Evolutionary conservation across 2,797 vertebrate genomes (phyloP).

Genomic region (Sebastes goodei): DNA sequence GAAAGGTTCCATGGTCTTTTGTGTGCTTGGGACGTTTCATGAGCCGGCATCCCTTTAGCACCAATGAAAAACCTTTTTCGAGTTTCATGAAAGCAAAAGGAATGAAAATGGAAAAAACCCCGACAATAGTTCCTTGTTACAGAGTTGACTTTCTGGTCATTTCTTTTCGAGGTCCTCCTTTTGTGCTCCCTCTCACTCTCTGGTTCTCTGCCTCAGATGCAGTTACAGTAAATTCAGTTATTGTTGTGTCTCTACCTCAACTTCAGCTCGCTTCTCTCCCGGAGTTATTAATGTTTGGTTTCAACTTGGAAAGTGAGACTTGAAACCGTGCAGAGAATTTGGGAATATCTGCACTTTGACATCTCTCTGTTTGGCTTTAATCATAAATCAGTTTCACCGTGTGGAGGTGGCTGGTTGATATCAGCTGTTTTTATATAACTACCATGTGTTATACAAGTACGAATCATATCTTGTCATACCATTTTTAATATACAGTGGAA

Average conservation of each 20-base stretch:
- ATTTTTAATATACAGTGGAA: too few species aligned
- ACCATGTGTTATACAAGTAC: neutral
- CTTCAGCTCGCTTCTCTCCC: neutral
- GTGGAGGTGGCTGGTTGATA: neutral
- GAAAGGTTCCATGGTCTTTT: slow-evolving; percentile 31
- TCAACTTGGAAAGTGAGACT: neutral
- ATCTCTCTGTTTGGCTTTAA: neutral
- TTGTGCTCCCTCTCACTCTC: neutral
- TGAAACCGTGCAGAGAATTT: neutral
- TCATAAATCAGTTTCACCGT: neutral
- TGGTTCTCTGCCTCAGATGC: neutral
- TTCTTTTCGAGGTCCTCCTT: neutral
- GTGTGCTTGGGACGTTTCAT: slow-evolving; percentile 20
- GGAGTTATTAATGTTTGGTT: neutral
- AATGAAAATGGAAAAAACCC: neutral
- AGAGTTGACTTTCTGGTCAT: neutral
- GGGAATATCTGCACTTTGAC: neutral
- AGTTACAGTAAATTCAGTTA: neutral
- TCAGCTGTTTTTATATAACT: neutral
- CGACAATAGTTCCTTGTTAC: neutral
- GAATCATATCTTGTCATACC: neutral
- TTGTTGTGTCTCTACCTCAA: neutral
- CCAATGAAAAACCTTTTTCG: neutral
- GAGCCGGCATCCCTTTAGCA: neutral
- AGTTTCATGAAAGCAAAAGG: neutral